Percentiles rank a stretch among this genome's conserved stretches.
Conservation (phyloP, 2,888 invertebrate species). For the Netelia inedita region DNA sequence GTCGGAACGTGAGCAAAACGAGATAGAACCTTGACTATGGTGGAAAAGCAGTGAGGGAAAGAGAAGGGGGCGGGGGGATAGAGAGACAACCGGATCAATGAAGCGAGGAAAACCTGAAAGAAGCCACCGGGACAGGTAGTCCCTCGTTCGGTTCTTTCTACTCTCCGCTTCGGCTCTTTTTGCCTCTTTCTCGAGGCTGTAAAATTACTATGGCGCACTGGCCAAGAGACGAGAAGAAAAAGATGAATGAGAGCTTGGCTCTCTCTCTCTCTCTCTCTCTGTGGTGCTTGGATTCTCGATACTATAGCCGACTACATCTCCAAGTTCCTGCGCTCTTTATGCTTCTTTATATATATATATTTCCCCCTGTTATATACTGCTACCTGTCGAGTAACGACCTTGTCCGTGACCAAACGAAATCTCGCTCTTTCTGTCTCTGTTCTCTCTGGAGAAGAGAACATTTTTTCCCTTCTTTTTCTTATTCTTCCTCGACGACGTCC, state of each 20-base stretch:
- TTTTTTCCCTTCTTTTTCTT: conserved; percentile 26
- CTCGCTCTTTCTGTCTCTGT: conserved; percentile 48
- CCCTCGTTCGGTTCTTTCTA: conserved; percentile 9
- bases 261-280: conserved; percentile 45
- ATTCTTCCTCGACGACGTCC: conserved; percentile 55
- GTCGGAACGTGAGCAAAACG: conserved; percentile 23
- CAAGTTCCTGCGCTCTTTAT: conserved; percentile 1
- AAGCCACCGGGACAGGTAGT: conserved; percentile 71
- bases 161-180: conserved; percentile 20
- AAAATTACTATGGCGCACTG: conserved; percentile 32
- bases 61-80: not conserved
- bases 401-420: conserved; percentile 75
- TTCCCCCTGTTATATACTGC: conserved; percentile 61
- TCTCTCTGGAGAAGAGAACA: conserved; percentile 37
- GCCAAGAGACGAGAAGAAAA: conserved; percentile 66
- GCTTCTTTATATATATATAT: conserved; percentile 31
- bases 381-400: conserved; percentile 75
- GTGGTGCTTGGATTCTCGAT: conserved; percentile 31
- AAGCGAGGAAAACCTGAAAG: conserved; percentile 69
- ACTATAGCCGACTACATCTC: conserved; percentile 33
- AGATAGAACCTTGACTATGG: not conserved
- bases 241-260: conserved; percentile 72
- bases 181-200: conserved; percentile 9
- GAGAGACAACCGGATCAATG: conserved; percentile 68
- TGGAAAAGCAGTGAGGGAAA: conserved; percentile 3